These are phyloP conservation scores for Fregata magnificens DNA, from an alignment of 2,113 vertebrate species.

Conservation along the genomic window DNA sequence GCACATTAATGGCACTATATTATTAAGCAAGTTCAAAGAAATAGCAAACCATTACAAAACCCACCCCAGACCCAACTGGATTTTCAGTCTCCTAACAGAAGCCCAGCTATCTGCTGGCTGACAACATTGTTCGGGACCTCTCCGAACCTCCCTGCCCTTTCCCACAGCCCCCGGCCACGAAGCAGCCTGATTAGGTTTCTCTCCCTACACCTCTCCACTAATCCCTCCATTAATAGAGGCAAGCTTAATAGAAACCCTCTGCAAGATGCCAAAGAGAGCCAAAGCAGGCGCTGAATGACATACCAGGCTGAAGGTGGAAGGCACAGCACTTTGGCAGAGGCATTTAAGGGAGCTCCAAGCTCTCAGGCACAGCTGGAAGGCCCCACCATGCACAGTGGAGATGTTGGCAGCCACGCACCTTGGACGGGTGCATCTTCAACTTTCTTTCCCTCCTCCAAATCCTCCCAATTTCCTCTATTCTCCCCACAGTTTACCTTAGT, in stretches of 20 bases:
- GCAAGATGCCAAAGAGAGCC: neutral
- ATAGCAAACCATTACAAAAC: neutral
- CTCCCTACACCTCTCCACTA: neutral
- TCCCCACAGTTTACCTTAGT: neutral
- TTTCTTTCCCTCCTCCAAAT: neutral
- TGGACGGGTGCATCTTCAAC: fast-evolving
- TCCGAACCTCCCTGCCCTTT: neutral
- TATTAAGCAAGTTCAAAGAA: neutral
- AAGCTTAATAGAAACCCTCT: neutral
- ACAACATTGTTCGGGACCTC: neutral
- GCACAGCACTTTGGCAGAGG: neutral
- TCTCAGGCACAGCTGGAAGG: neutral
- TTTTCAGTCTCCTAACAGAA: neutral
- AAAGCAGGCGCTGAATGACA: neutral
- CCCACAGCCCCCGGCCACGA: neutral
- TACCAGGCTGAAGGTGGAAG: neutral
- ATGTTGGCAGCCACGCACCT: neutral
- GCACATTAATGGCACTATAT: neutral
- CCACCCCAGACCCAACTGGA: neutral
- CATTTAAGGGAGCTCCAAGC: neutral
- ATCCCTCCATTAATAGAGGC: neutral
- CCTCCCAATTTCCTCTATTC: neutral
- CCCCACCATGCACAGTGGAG: neutral
- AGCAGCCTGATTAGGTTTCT: neutral
- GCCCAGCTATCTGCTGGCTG: neutral